These are phyloP conservation scores for Tetragonula carbonaria DNA, from an alignment of 2,888 invertebrate species.

Conservation along the genomic window DNA sequence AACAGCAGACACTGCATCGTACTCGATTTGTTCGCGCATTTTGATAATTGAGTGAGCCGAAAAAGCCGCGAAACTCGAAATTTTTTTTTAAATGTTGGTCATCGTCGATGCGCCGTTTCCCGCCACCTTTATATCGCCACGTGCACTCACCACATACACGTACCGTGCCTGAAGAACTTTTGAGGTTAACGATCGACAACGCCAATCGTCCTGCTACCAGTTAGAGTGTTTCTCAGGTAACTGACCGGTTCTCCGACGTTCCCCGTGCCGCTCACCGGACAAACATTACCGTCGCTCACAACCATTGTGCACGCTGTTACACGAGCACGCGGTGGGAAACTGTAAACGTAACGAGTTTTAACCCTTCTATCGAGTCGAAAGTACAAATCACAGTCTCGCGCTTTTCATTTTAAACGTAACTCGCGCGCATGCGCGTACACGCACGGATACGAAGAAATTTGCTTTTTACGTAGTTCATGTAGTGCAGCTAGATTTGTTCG, in stretches of 20 bases:
- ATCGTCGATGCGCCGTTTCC: conserved; percentile 40
- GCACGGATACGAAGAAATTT: neutral
- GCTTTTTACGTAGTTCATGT: neutral
- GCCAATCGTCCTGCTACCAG: conserved; percentile 52
- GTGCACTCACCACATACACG: conserved; percentile 24
- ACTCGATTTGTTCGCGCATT: conserved; percentile 45
- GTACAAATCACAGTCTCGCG: conserved; percentile 18
- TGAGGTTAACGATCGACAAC: conserved; percentile 49
- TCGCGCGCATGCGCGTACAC: neutral
- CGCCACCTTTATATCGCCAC: conserved; percentile 40
- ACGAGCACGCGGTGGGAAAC: conserved; percentile 29
- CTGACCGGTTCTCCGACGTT: conserved; percentile 56
- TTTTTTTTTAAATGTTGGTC: conserved; percentile 29
- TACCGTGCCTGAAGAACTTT: conserved; percentile 14
- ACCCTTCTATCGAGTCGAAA: conserved; percentile 32
- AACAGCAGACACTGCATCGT: conserved; percentile 58
- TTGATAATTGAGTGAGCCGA: conserved; percentile 37
- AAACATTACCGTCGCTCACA: conserved; percentile 50
- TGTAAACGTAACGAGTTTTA: conserved; percentile 19
- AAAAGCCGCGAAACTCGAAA: conserved; percentile 32
- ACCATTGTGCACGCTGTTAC: conserved; percentile 37
- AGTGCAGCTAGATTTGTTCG: neutral
- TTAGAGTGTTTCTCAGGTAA: conserved; percentile 58
- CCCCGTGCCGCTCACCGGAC: conserved; percentile 60
- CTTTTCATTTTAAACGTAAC: conserved; percentile 18